Percentiles rank a stretch among this genome's conserved stretches.
Conservation (phyloP, 2,888 invertebrate genomes). For the Conus canariensis region DNA sequence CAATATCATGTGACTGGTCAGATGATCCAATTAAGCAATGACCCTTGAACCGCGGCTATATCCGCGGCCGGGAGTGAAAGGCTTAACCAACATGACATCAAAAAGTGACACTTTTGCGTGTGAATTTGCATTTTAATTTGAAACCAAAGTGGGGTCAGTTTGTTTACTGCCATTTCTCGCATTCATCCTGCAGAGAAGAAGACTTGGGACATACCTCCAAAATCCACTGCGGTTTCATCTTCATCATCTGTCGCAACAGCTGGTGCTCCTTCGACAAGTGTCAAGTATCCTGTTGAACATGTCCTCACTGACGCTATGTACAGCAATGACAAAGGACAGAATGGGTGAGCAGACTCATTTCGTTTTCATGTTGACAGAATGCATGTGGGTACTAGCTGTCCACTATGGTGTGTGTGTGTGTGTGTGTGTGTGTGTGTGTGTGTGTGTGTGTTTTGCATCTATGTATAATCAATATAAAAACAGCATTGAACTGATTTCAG, state of each 20-base stretch:
- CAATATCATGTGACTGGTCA: no score
- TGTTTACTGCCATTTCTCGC: not conserved
- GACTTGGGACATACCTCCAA: not conserved
- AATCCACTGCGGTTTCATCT: not conserved
- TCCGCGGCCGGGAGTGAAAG: no score
- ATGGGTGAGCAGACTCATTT: conserved; percentile 52
- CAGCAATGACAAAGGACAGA: conserved; percentile 59
- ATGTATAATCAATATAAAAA: no score
- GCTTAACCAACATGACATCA: no score
- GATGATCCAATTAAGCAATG: no score
- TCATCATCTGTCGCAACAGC: conserved; percentile 26
- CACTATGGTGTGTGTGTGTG: no score
- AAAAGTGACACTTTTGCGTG: no score
- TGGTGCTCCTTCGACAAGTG: not conserved
- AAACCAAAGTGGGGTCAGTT: not conserved
- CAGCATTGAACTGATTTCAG: no score
- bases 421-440: no score
- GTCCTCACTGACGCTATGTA: conserved; percentile 51
- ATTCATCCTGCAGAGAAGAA: not conserved
- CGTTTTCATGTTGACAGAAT: not conserved
- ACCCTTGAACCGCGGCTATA: no score
- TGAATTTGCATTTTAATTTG: not conserved
- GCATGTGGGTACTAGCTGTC: no score
- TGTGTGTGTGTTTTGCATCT: no score
- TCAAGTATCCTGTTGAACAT: not conserved